Base-by-base conservation (phyloP, 2,113 vertebrate species). In the Platanista minor region DNA sequence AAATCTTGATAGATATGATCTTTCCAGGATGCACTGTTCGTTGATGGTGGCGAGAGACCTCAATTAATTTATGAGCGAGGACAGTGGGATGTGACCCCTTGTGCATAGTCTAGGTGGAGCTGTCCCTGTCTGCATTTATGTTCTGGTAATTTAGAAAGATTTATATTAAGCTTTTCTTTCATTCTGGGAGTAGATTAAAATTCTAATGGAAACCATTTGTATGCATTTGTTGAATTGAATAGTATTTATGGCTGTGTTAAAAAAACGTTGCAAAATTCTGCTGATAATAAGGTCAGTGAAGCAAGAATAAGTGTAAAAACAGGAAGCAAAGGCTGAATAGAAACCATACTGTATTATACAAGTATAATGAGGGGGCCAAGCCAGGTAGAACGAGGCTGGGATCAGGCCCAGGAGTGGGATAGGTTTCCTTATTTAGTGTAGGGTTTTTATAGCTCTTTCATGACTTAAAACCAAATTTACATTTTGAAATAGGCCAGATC, bases 1-100 rank as follows among this genome's bases (percentile, higher is more conserved):
- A 98, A 97, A 97, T 99, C 98, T 98, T 98, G 98, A 98, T 98
- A 99, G 98, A 99, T 99, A 98, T 18, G 98, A 98, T 99, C 98
- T 99, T 99, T 98, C 98, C 90, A 77, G 98, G 98, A 98, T 98
- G 97, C 93, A 93, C 98, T 94, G 96, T 98, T 98, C 98, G 98
- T 98, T 98, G 98, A 98, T 67, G 91, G 97, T 84, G 90, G 94
- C 95, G 86, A 98, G 98, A 98, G 98, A 98, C 98, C 98, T 98
- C 98, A 98, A 98, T 99, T 99, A 98, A 98, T 99, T 98, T 98
- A 98, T 95, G 98, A 98, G 98, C 6, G 21, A 97, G 98, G 98
- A 98, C 97, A 98, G 98, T 96, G 96, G 98, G 98, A 96, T 97
- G 98, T 96, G 98, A 99, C 98, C 98, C 98, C 96, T 87, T 72